phyloP scores from a whole-genome alignment of 2,113 vertebrate species.

The Saguinus imperator region DNA sequence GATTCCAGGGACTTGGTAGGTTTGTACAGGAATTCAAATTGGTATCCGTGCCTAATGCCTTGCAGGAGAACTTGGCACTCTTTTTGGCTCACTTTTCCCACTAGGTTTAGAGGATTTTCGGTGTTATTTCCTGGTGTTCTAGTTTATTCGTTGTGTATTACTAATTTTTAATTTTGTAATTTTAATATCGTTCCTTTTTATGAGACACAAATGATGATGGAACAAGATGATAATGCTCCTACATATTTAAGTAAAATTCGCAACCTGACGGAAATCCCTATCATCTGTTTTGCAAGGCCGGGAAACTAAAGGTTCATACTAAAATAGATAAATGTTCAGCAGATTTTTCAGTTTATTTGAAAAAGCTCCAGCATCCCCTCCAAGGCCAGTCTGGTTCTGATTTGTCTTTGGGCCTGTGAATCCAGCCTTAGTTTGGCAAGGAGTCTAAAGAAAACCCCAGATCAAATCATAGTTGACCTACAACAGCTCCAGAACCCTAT shows the following conservation, averaged over 20 bases:
- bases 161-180: neutral
- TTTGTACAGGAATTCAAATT: slow-evolving; percentile 30
- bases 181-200: neutral
- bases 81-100: neutral
- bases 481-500: slow-evolving; percentile 26
- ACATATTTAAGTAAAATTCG: neutral
- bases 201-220: neutral
- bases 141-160: neutral
- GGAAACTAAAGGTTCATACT: slow-evolving; percentile 38
- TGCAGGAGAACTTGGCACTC: slow-evolving; percentile 33
- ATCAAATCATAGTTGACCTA: slow-evolving; percentile 49
- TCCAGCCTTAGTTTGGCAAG: slow-evolving; percentile 31
- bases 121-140: neutral
- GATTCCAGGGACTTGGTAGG: neutral
- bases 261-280: slow-evolving; percentile 21
- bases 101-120: neutral
- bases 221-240: neutral
- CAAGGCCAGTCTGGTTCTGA: slow-evolving; percentile 37
- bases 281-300: slow-evolving; percentile 45
- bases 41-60: slow-evolving; percentile 34
- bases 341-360: slow-evolving; percentile 33
- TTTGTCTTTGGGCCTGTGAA: slow-evolving; percentile 55
- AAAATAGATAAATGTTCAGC: slow-evolving; percentile 33
- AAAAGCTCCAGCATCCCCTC: neutral
- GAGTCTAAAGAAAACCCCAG: slow-evolving; percentile 54